Conservation (phyloP, 2,888 invertebrate genomes). For the Philhelius pedissequus region DNA sequence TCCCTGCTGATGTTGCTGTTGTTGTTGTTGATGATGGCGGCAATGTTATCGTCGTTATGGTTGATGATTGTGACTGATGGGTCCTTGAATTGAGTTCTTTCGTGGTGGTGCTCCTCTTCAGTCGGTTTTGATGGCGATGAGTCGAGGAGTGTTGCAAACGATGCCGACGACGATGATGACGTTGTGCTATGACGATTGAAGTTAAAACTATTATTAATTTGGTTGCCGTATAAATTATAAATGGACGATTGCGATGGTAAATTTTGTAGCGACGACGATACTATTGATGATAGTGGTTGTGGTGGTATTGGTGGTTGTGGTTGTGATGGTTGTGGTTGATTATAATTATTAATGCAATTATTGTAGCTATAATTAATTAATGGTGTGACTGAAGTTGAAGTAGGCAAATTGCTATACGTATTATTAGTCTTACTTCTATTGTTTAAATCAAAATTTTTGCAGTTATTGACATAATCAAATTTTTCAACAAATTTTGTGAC, state of each 20-base stretch:
- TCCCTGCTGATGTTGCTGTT: not conserved
- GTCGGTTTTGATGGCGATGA: constrained; percentile 49
- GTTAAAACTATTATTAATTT: constrained; percentile 68
- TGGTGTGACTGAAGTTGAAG: constrained; percentile 65
- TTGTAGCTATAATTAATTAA: constrained; percentile 64
- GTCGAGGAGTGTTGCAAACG: constrained; percentile 32
- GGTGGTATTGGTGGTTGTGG: constrained; percentile 62
- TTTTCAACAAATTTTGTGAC: constrained; percentile 56
- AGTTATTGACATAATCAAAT: constrained; percentile 42
- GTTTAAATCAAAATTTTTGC: constrained; percentile 55
- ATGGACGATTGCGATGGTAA: constrained; percentile 68
- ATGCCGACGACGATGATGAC: constrained; percentile 65
- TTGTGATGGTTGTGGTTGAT: constrained; percentile 60
- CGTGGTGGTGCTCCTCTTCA: constrained; percentile 33
- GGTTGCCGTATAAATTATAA: constrained; percentile 65
- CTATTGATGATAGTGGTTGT: constrained; percentile 67
- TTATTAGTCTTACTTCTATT: constrained; percentile 57
- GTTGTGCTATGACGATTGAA: constrained; percentile 69
- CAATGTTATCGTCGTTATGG: not conserved
- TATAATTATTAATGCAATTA: constrained; percentile 59
- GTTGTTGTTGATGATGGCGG: constrained; percentile 38
- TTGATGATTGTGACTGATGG: not conserved
- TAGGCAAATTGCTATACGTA: constrained; percentile 52
- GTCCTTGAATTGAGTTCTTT: not conserved
- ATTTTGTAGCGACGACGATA: constrained; percentile 67